These are phyloP conservation scores for Pterocles orientalis DNA, from an alignment of 2,113 vertebrate genomes.

Conservation along the genomic window DNA sequence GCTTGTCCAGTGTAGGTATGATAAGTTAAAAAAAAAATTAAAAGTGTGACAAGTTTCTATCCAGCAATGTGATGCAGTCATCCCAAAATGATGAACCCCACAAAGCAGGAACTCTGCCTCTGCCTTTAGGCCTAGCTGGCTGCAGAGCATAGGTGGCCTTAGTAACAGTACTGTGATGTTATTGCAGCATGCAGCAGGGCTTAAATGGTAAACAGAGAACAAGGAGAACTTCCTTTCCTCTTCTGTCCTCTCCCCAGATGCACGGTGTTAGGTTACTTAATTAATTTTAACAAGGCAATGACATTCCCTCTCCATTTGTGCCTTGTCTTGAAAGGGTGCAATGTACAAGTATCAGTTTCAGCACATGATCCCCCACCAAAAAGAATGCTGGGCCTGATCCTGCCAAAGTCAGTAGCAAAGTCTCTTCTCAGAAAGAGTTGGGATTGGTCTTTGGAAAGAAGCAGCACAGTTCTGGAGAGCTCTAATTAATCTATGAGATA, in stretches of 20 bases:
- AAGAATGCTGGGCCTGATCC: slow-evolving; percentile 39
- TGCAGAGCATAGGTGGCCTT: background rate
- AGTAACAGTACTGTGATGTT: slow-evolving; percentile 22
- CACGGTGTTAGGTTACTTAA: slow-evolving; percentile 68
- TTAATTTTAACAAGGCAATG: slow-evolving; percentile 71
- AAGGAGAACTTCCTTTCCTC: slow-evolving; percentile 58
- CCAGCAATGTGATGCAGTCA: background rate
- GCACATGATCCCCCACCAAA: background rate
- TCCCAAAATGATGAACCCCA: background rate
- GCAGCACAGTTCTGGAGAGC: background rate
- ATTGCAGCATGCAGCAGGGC: background rate
- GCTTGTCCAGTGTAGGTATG: background rate
- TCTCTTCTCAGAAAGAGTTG: background rate
- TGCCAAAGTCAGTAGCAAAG: slow-evolving; percentile 25
- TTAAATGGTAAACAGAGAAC: slow-evolving; percentile 48
- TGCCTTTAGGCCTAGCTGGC: background rate
- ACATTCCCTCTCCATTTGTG: slow-evolving; percentile 54
- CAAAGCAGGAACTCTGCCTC: background rate
- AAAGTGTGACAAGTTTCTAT: background rate
- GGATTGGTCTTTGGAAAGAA: background rate
- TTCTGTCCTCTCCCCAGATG: slow-evolving; percentile 63
- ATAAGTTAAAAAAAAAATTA: background rate
- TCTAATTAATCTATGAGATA: slow-evolving; percentile 31
- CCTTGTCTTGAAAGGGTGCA: slow-evolving; percentile 61
- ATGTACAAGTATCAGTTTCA: slow-evolving; percentile 62